Conservation (phyloP, 2,113 vertebrate species). For the Xerus inauris region DNA sequence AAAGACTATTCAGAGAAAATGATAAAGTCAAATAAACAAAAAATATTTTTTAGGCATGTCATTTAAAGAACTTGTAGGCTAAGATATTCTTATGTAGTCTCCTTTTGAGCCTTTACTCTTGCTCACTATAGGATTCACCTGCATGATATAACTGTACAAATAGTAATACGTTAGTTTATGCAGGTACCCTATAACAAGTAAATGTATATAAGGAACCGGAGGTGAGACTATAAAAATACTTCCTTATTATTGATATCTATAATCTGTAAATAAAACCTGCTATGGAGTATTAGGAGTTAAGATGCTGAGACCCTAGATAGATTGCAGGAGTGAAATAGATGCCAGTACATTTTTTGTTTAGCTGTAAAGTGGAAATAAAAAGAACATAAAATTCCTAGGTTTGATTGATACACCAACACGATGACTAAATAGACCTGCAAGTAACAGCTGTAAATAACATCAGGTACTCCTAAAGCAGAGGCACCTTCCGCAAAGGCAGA, state of each 20-base stretch:
- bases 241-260: background rate
- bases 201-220: background rate
- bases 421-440: constrained; percentile 75
- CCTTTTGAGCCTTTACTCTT: background rate
- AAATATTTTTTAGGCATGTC: background rate
- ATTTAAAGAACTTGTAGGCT: background rate
- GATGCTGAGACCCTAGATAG: background rate
- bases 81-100: background rate
- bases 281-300: constrained; percentile 47
- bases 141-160: background rate
- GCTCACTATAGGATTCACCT: background rate
- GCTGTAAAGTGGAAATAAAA: constrained; percentile 73
- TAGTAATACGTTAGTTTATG: background rate
- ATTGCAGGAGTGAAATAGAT: constrained; percentile 28
- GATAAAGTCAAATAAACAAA: background rate
- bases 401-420: constrained; percentile 77
- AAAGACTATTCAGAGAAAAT: background rate
- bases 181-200: background rate
- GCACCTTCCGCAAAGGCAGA: constrained; percentile 71
- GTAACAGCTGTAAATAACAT: constrained; percentile 76
- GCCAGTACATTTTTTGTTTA: constrained; percentile 59
- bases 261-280: constrained; percentile 41
- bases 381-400: constrained; percentile 69
- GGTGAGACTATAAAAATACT: background rate
- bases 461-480: constrained; percentile 71